A percentile compares a stretch with the other conserved stretches of the same genome.
These are phyloP conservation scores for Diadumene lineata DNA, from an alignment of 92 coral and sea anemone genomes.

Conservation along the genomic window DNA sequence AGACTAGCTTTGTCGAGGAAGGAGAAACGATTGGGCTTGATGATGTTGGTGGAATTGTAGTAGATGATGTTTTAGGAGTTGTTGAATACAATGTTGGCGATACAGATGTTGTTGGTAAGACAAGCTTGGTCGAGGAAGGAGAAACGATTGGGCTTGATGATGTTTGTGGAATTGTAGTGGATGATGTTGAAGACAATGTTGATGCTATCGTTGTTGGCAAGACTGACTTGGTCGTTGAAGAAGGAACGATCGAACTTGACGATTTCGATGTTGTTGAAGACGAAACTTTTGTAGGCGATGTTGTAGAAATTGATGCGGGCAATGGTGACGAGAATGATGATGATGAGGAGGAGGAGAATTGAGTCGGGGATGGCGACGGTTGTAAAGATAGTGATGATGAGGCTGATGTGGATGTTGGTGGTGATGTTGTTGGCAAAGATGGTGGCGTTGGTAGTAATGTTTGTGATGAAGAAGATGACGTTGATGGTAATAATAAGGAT, in stretches of 20 bases:
- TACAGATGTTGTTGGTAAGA: background rate
- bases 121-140: background rate
- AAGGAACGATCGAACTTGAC: background rate
- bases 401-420: background rate
- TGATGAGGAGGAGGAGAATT: background rate
- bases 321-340: background rate
- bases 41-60: background rate
- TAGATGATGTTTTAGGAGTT: background rate
- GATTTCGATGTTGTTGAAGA: background rate
- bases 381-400: constrained; percentile 2
- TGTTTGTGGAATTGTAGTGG: constrained; percentile 3
- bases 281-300: constrained; percentile 5
- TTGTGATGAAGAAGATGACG: background rate
- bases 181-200: background rate
- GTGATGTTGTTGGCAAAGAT: constrained; percentile 2
- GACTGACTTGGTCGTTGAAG: no score
- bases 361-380: background rate
- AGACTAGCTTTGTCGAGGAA: background rate
- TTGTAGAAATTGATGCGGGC: background rate
- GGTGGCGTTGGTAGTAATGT: background rate
- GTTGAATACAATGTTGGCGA: background rate
- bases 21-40: background rate
- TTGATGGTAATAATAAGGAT: background rate
- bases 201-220: no score
- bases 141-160: background rate